phyloP scores from a whole-genome alignment of 2,888 invertebrate genomes.

The Tuberolachnus salignus region DNA sequence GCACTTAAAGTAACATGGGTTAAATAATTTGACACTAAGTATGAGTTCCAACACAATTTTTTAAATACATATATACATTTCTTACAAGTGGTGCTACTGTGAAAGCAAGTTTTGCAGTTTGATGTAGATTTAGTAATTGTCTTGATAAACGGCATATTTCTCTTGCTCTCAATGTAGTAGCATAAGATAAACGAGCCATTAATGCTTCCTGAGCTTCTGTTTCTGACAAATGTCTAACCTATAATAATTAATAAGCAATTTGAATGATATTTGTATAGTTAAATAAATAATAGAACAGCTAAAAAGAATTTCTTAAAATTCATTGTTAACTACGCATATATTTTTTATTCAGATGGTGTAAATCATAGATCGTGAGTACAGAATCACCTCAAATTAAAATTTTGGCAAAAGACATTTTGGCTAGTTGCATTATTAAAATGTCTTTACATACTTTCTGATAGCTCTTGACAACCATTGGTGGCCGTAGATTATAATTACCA shows the following conservation, averaged over 20 bases:
- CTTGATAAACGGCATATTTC: conserved; percentile 53
- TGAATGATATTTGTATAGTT: conserved; percentile 9
- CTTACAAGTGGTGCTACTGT: conserved; percentile 53
- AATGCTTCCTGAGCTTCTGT: conserved; percentile 91
- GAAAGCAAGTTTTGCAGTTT: conserved; percentile 52
- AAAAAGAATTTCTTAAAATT: conserved; percentile 1
- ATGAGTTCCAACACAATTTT: not conserved
- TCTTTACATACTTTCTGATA: too few species aligned
- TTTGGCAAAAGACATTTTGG: not conserved
- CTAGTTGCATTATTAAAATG: not conserved
- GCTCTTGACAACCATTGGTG: too few species aligned
- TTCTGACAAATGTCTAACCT: conserved; percentile 86
- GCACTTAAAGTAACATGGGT: not conserved
- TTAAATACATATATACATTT: not conserved
- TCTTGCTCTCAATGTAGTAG: conserved; percentile 76
- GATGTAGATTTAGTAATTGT: conserved; percentile 43
- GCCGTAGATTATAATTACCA: too few species aligned
- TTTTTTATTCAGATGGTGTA: not conserved
- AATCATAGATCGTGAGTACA: not conserved
- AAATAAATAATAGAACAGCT: not conserved
- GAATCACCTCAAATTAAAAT: not conserved
- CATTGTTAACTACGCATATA: too few species aligned
- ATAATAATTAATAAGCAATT: conserved; percentile 28
- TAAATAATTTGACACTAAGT: conserved; percentile 3
- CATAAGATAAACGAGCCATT: conserved; percentile 91